These are phyloP conservation scores for Grammomys dolichurus DNA, from an alignment of 2,113 vertebrate genomes.

Conservation along the genomic window DNA sequence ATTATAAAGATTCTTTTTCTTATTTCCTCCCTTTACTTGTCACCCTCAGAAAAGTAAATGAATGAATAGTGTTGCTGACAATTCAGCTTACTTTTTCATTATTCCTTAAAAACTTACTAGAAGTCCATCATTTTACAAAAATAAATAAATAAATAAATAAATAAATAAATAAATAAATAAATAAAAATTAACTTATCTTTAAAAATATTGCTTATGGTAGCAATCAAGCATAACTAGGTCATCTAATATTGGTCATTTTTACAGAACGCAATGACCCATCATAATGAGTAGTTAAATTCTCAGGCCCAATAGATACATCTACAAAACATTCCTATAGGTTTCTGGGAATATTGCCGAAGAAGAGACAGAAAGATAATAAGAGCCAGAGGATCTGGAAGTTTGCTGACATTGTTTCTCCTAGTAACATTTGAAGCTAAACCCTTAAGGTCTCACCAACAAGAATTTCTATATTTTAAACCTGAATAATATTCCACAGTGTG, in stretches of 20 bases:
- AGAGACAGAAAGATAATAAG: not conserved
- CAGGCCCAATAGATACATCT: not conserved
- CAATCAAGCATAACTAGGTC: not conserved
- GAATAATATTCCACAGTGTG: not conserved
- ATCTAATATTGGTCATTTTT: not conserved
- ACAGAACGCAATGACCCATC: not conserved
- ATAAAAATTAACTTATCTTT: not conserved
- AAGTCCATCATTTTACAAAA: not conserved
- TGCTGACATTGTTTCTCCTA: not conserved
- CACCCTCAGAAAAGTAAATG: constrained; percentile 7
- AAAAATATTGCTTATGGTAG: not conserved
- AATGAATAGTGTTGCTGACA: not conserved
- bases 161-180: too few relatives aligned
- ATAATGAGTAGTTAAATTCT: too few relatives aligned
- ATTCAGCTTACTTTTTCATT: not conserved
- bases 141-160: too few relatives aligned
- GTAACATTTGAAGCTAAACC: not conserved
- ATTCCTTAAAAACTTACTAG: not conserved
- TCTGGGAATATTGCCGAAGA: not conserved
- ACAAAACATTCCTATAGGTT: not conserved
- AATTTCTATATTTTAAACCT: not conserved
- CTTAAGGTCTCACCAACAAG: not conserved
- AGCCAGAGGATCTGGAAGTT: not conserved
- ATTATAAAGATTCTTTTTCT: not conserved
- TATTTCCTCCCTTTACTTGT: not conserved